phyloP scores from a whole-genome alignment of 2,888 invertebrate genomes.

The Phragmatobia fuliginosa region DNA sequence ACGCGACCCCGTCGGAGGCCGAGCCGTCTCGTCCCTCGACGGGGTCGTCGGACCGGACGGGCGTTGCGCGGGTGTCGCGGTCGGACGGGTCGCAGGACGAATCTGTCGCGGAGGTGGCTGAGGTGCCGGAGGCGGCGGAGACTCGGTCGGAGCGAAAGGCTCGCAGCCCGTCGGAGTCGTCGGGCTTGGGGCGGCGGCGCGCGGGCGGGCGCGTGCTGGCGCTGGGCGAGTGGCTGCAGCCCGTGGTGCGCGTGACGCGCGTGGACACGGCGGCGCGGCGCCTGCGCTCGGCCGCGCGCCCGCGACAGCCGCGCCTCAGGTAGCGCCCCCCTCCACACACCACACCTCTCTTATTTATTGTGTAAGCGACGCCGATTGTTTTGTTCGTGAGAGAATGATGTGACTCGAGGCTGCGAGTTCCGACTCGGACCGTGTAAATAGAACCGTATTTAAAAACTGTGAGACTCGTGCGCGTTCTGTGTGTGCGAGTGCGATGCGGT shows the following conservation, averaged over 20 bases:
- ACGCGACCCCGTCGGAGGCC: conserved; percentile 61
- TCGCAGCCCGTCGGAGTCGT: conserved; percentile 65
- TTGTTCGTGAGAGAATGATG: conserved; percentile 51
- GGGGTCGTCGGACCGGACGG: no score
- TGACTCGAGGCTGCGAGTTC: conserved; percentile 57
- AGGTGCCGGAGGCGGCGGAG: conserved; percentile 44
- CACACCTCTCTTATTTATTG: conserved; percentile 58
- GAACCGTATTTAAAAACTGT: conserved; percentile 53
- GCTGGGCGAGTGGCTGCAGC: conserved; percentile 83
- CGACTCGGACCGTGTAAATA: conserved; percentile 57
- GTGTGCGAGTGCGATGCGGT: conserved; percentile 56
- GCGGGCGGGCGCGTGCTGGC: conserved; percentile 69
- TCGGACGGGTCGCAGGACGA: conserved; percentile 52
- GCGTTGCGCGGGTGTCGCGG: conserved; percentile 45
- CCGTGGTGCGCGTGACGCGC: conserved; percentile 89
- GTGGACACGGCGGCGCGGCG: conserved; percentile 80
- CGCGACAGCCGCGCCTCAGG: conserved; percentile 53
- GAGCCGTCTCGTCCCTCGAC: no score
- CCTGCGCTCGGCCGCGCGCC: conserved; percentile 69
- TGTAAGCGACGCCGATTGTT: conserved; percentile 57
- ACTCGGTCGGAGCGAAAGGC: conserved; percentile 60
- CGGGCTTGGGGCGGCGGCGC: conserved; percentile 55
- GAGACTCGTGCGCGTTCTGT: conserved; percentile 58
- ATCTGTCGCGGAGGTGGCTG: conserved; percentile 37
- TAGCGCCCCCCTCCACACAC: conserved; percentile 63